These are phyloP conservation scores for Prosopocoilus inquinatus DNA, from an alignment of 2,888 invertebrate genomes.

Conservation along the genomic window DNA sequence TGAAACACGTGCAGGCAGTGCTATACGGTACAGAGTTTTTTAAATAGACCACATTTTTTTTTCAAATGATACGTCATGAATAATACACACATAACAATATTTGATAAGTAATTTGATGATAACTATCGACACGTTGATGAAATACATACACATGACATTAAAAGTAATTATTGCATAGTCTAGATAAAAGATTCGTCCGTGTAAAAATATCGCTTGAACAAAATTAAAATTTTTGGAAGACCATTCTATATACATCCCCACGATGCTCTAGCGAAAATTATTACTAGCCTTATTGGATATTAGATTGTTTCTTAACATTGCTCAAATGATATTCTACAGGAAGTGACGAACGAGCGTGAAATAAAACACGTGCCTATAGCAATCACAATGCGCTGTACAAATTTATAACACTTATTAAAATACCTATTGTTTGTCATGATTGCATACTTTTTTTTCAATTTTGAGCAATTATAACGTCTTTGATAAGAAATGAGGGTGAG, in stretches of 20 bases:
- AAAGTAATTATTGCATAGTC: conserved; percentile 12
- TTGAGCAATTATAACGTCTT: conserved; percentile 18
- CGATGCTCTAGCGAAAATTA: conserved; percentile 30
- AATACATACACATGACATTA: conserved; percentile 6
- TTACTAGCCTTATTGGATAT: conserved; percentile 4
- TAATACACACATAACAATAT: conserved; percentile 36
- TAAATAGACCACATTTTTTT: conserved; percentile 16
- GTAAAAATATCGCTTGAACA: conserved; percentile 32
- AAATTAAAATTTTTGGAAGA: conserved; percentile 42
- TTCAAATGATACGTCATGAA: conserved; percentile 24
- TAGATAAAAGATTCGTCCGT: conserved; percentile 6
- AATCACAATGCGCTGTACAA: conserved; percentile 15
- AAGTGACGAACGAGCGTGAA: not conserved
- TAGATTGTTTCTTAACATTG: not conserved
- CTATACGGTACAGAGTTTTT: conserved; percentile 48
- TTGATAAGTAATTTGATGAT: conserved; percentile 33
- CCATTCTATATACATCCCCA: conserved; percentile 40
- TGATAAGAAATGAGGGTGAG: not conserved
- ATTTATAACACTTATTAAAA: conserved; percentile 17
- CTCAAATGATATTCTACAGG: conserved; percentile 4
- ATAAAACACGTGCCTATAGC: conserved; percentile 20
- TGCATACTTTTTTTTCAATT: conserved; percentile 6
- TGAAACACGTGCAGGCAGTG: conserved; percentile 53
- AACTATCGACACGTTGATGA: conserved; percentile 31
- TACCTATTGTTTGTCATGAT: conserved; percentile 8